phyloP scores from a whole-genome alignment of 2,888 invertebrate species.

The Polyommatus icarus region DNA sequence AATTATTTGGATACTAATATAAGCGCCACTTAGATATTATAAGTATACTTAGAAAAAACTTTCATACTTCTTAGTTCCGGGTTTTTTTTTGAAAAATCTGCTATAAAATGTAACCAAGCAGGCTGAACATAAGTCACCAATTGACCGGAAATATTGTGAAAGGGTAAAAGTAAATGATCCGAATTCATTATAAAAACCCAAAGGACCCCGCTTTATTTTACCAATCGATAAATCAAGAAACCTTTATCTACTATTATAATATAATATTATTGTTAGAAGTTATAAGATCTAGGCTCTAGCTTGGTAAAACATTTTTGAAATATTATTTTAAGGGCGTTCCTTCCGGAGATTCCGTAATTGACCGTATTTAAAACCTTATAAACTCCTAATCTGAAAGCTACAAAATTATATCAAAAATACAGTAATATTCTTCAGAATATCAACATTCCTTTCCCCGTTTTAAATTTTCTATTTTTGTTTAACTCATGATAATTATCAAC shows the following conservation, averaged over 20 bases:
- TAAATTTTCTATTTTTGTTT: no score
- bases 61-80: neutral
- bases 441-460: no score
- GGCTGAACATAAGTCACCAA: constrained; percentile 2
- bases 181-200: constrained; percentile 15
- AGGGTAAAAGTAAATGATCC: constrained; percentile 9
- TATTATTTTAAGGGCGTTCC: no score
- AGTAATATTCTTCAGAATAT: no score
- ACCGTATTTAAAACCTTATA: no score
- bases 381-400: no score
- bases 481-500: no score
- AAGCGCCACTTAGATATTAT: no score
- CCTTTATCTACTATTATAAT: neutral
- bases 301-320: neutral
- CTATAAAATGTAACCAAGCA: neutral
- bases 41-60: neutral
- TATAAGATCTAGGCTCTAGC: neutral
- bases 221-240: neutral
- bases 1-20: no score
- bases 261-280: neutral
- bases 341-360: no score
- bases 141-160: constrained; percentile 17
- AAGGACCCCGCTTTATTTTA: constrained; percentile 1
- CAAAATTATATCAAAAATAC: no score
- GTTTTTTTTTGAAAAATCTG: neutral